A percentile compares a stretch with the other conserved stretches of the same genome.
These are phyloP conservation scores for Mythimna impura DNA, from an alignment of 2,888 invertebrate species.

Conservation along the genomic window DNA sequence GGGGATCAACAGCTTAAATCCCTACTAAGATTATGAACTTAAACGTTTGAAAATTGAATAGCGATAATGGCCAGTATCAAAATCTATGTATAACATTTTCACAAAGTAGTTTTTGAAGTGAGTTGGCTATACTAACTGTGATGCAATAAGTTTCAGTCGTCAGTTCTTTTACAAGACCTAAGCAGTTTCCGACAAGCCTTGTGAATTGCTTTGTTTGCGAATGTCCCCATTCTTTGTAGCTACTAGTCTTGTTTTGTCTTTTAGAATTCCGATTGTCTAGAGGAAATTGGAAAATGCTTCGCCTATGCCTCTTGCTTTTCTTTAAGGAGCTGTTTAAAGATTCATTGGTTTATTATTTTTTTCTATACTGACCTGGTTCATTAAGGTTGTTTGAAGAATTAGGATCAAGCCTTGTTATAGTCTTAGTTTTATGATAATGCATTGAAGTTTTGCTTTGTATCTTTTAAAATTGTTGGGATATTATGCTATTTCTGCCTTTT, in stretches of 20 bases:
- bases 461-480: neutral
- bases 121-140: neutral
- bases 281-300: constrained; percentile 55
- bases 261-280: constrained; percentile 54
- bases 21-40: neutral
- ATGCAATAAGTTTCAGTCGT: neutral
- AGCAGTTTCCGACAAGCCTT: constrained; percentile 44
- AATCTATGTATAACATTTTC: neutral
- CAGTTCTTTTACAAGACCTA: constrained; percentile 46
- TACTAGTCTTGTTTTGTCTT: constrained; percentile 48
- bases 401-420: neutral
- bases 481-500: no score
- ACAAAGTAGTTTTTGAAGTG: neutral
- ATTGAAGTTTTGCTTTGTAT: neutral
- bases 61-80: neutral
- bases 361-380: neutral
- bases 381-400: neutral
- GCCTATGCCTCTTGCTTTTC: constrained; percentile 22
- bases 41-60: neutral
- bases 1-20: no score
- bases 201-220: constrained; percentile 53
- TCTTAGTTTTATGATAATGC: neutral
- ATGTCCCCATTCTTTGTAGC: constrained; percentile 53
- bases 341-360: constrained; percentile 5
- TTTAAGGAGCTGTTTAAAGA: constrained; percentile 4